Evolutionary conservation across 2,888 invertebrate species (phyloP), one percentile per base, ranked within the genome.

Genomic region (Mantis religiosa): DNA sequence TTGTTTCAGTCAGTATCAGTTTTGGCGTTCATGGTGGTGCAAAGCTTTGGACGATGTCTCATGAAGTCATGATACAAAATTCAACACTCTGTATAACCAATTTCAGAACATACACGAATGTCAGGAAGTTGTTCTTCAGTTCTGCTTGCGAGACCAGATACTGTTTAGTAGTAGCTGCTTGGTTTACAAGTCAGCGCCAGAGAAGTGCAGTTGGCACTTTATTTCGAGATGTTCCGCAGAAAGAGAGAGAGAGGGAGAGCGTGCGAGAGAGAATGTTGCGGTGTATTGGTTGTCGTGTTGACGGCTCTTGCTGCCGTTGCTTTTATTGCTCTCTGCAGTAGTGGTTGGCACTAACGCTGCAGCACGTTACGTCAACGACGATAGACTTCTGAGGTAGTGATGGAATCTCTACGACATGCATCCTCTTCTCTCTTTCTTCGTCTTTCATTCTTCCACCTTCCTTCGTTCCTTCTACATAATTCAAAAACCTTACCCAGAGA

Each of bases 401-500:
- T 71, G 54, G 54, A 71, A 71, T 71, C 54, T 71, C 54, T 71
- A 71, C 54, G 25, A 71, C 54, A 71, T 20, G 54, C 54, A 71
- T 71, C 27, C 47, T 85, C 85, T 47, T 15, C 12, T 30, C 9
- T 47, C 47, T 47, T 85, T n/a, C 85, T 85, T 30, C 47, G 20
- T 25, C 85, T 87, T 41, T 30, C n/a, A 82, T 84, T n/a, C 41
- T 87, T 82, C 83, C 88, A 88, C 89, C 47, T 85, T 47, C 12
- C 54, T 87, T 41, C 81, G 27, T 82, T 84, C 25, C 41, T 87
- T 82, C 82, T 89, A 88, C 89, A 89, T 89, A 88, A 89, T 89
- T 89, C 89, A 89, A 88, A 89, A 88, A 83, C 71, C 85, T 47
- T 87, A 81, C 41, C 88, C 83, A 27, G 71, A 47, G 89, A 89